Conservation (phyloP, 2,113 vertebrate genomes). For the Barbus barbus region DNA sequence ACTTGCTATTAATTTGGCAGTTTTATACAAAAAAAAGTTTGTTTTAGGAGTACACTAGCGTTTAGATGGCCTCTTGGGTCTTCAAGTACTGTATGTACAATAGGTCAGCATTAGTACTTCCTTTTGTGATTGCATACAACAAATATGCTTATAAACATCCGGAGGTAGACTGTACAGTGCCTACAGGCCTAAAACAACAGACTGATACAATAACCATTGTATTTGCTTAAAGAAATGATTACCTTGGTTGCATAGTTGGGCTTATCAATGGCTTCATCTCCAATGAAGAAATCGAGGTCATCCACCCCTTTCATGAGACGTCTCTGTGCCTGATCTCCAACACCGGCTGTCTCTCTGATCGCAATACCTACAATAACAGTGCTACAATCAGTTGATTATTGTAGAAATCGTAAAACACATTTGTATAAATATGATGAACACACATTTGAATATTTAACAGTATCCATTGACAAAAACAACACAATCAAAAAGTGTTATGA, state of each 20-base stretch:
- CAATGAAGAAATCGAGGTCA: conserved; percentile 90
- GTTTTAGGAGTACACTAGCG: background rate
- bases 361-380: conserved; percentile 77
- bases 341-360: conserved; percentile 83
- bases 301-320: conserved; percentile 83
- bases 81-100: no score
- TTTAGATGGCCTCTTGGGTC: no score
- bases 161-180: background rate
- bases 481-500: background rate
- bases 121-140: no score
- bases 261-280: conserved; percentile 88
- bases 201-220: no score
- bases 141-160: background rate
- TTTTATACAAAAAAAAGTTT: no score
- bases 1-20: no score
- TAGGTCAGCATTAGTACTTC: no score
- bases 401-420: background rate
- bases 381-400: conserved; percentile 52
- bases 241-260: conserved; percentile 90
- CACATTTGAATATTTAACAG: background rate
- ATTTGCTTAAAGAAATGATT: background rate
- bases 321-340: conserved; percentile 86
- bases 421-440: background rate
- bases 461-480: background rate
- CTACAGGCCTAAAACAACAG: background rate